Percentiles rank a stretch among this genome's conserved stretches.
phyloP scores from a whole-genome alignment of 2,113 vertebrate species.

The Siniperca chuatsi region DNA sequence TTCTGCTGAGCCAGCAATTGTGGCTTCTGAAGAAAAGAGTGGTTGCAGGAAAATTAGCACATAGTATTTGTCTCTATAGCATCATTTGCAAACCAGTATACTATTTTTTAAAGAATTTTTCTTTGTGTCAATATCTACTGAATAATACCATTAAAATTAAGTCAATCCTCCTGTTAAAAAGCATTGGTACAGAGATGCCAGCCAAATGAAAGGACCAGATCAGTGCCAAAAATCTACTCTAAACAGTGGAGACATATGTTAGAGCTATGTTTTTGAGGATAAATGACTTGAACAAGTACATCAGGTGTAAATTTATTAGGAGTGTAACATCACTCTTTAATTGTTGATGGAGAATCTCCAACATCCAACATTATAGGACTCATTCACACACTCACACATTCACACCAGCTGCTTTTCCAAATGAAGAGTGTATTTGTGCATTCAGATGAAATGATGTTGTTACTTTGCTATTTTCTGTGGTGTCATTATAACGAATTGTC shows the following conservation, averaged over 20 bases:
- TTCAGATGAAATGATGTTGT: background rate
- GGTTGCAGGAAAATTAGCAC: conserved; percentile 11
- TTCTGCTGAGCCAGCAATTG: conserved; percentile 69
- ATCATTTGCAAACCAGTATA: background rate
- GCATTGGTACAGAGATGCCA: background rate
- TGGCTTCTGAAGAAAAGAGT: conserved; percentile 36
- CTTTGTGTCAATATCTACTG: background rate
- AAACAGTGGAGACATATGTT: background rate
- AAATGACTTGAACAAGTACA: background rate
- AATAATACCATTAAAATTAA: background rate
- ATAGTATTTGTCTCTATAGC: conserved; percentile 14
- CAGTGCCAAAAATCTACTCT: background rate
- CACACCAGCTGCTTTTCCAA: background rate
- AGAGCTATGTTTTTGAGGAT: background rate
- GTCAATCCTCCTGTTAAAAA: background rate
- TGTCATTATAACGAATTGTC: background rate
- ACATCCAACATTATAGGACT: background rate
- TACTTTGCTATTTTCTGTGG: background rate
- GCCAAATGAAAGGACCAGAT: background rate
- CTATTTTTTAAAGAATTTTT: background rate
- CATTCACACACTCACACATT: background rate
- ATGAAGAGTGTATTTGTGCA: background rate
- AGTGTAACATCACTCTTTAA: background rate
- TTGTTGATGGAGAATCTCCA: background rate
- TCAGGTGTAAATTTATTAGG: background rate